A percentile compares a stretch with the other conserved stretches of the same genome.
These are phyloP conservation scores for Cladopsammia gracilis DNA, from an alignment of 64 coral and sea anemone genomes.

Conservation along the genomic window DNA sequence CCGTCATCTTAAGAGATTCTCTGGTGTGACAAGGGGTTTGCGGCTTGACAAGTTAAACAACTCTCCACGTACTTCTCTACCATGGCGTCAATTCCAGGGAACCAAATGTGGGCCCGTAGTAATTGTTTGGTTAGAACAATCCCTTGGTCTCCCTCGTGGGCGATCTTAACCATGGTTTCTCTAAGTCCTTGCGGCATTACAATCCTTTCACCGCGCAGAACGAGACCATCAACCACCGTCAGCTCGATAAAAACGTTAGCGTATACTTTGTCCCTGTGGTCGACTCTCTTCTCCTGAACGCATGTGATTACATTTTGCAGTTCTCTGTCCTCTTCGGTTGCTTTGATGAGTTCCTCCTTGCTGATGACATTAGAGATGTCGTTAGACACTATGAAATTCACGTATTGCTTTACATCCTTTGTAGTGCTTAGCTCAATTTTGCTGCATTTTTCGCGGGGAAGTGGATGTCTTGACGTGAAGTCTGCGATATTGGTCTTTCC, in stretches of 20 bases:
- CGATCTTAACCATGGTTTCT: not conserved
- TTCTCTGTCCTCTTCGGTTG: not conserved
- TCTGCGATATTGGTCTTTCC: constrained; percentile 39
- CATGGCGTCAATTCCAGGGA: not conserved
- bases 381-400: not conserved
- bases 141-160: constrained; percentile 45
- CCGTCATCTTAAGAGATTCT: too few species aligned
- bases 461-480: constrained; percentile 14
- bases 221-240: constrained; percentile 8
- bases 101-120: constrained; percentile 42
- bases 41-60: too few species aligned
- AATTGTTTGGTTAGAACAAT: constrained; percentile 26
- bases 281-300: not conserved
- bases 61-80: too few species aligned
- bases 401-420: constrained; percentile 15
- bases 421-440: constrained; percentile 18
- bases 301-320: not conserved
- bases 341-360: not conserved
- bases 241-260: not conserved
- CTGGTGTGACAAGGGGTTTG: too few species aligned
- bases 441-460: not conserved
- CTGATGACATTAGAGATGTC: not conserved
- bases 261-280: not conserved
- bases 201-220: constrained; percentile 41
- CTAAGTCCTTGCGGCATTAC: constrained; percentile 16